Conservation (phyloP, 2,113 vertebrate species). For the Haliaeetus leucogaster region DNA sequence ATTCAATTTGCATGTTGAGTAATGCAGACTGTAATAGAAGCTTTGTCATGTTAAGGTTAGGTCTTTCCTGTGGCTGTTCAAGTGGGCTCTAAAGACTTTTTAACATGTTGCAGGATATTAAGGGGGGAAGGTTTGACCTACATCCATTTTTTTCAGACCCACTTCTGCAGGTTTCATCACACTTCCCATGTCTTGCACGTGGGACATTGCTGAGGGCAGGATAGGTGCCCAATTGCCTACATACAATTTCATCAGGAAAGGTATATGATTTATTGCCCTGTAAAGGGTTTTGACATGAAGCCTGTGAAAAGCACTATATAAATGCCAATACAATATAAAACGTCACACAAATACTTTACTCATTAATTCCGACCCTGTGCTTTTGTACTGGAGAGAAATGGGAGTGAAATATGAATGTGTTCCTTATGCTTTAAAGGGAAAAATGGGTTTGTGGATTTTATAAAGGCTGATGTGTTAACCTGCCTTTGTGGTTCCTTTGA, state of each 20-base stretch:
- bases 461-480: constrained; percentile 20
- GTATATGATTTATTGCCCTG: constrained; percentile 43
- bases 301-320: constrained; percentile 58
- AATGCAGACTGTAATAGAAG: constrained; percentile 30
- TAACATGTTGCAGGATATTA: constrained; percentile 53
- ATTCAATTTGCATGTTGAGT: constrained; percentile 55
- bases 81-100: constrained; percentile 48
- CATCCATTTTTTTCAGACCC: constrained; percentile 45
- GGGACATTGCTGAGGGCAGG: constrained; percentile 45
- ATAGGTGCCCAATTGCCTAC: constrained; percentile 47
- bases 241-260: constrained; percentile 54
- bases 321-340: constrained; percentile 62
- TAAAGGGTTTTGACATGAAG: constrained; percentile 57
- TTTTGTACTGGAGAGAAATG: constrained; percentile 23
- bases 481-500: background rate
- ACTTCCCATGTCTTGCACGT: background rate
- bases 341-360: constrained; percentile 57
- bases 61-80: constrained; percentile 58
- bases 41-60: constrained; percentile 59
- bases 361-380: constrained; percentile 42
- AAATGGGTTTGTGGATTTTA: constrained; percentile 39
- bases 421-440: constrained; percentile 31
- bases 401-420: constrained; percentile 38
- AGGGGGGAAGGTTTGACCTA: constrained; percentile 42
- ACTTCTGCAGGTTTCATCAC: constrained; percentile 48